These are phyloP conservation scores for Phyllotreta striolata DNA, from an alignment of 2,888 invertebrate species.

Conservation along the genomic window DNA sequence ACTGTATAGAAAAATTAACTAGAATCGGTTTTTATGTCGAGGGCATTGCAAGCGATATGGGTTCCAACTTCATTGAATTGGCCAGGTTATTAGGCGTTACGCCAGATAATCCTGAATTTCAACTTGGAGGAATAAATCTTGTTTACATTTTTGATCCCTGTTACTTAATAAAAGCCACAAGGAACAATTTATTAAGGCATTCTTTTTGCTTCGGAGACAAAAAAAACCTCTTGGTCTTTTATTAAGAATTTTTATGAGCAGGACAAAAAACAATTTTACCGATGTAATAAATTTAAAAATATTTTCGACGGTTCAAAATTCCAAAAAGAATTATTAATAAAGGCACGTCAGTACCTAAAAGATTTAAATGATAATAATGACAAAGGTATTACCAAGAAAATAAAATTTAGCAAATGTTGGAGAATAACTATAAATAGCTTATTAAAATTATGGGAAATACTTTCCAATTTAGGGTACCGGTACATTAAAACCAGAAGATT, in stretches of 20 bases:
- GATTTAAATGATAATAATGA: too few species aligned
- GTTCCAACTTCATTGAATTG: slow-evolving; percentile 29
- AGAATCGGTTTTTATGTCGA: slow-evolving; percentile 17
- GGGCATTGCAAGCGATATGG: slow-evolving; percentile 28
- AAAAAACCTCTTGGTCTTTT: slow-evolving; percentile 9
- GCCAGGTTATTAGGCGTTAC: slow-evolving; percentile 17
- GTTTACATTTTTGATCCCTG: slow-evolving; percentile 20
- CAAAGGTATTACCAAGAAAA: background rate
- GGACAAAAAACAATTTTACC: too few species aligned
- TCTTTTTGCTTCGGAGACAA: slow-evolving; percentile 17
- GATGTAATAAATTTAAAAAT: too few species aligned
- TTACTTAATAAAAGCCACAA: slow-evolving; percentile 23
- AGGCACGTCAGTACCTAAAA: too few species aligned
- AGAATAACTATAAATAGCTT: slow-evolving; percentile 20
- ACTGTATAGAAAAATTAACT: background rate
- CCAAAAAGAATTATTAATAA: background rate
- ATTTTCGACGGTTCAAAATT: too few species aligned
- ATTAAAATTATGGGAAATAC: slow-evolving; percentile 20
- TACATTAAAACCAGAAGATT: slow-evolving; percentile 23
- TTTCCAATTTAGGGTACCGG: slow-evolving; percentile 10
- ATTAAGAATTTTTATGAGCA: background rate
- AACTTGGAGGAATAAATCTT: slow-evolving; percentile 10
- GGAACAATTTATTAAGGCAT: slow-evolving; percentile 15
- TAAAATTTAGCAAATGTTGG: slow-evolving; percentile 22
- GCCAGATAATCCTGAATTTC: slow-evolving; percentile 25